Evolutionary conservation across 2,113 vertebrate species (phyloP).

Genomic region (Muscicapa adusta): DNA sequence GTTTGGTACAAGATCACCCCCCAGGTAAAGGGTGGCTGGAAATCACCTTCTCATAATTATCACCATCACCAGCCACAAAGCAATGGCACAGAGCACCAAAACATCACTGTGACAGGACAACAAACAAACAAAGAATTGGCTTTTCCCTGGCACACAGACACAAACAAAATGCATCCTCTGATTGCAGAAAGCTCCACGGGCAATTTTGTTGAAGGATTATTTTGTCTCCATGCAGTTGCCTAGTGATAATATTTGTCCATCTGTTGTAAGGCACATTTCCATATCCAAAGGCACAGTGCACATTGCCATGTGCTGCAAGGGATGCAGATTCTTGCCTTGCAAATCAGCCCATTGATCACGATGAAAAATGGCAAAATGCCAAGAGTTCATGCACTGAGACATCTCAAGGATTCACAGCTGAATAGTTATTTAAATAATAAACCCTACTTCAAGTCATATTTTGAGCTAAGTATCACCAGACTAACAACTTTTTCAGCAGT

Average conservation of each 20-base stretch:
- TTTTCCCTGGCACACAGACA: neutral
- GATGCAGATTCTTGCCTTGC: slow-evolving; percentile 20
- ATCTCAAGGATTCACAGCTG: slow-evolving; percentile 47
- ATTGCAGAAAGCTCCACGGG: neutral
- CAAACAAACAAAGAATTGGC: neutral
- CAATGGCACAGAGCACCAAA: neutral
- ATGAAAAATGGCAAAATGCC: slow-evolving; percentile 66
- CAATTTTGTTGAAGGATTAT: neutral
- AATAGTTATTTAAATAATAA: slow-evolving; percentile 34
- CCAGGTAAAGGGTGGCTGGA: neutral
- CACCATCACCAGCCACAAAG: neutral
- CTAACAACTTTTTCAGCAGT: slow-evolving; percentile 17
- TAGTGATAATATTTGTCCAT: slow-evolving; percentile 28
- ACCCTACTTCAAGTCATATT: slow-evolving; percentile 35
- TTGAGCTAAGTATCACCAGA: slow-evolving; percentile 37
- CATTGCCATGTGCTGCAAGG: neutral
- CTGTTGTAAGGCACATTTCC: neutral
- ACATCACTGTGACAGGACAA: neutral
- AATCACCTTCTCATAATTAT: neutral
- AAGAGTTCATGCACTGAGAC: slow-evolving; percentile 34
- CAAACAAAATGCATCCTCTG: neutral
- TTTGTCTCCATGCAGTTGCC: neutral
- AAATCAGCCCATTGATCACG: slow-evolving; percentile 46
- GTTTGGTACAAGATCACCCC: neutral
- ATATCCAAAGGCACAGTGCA: neutral